Conservation (phyloP, 2,888 invertebrate species). For the Sesamia inferens region DNA sequence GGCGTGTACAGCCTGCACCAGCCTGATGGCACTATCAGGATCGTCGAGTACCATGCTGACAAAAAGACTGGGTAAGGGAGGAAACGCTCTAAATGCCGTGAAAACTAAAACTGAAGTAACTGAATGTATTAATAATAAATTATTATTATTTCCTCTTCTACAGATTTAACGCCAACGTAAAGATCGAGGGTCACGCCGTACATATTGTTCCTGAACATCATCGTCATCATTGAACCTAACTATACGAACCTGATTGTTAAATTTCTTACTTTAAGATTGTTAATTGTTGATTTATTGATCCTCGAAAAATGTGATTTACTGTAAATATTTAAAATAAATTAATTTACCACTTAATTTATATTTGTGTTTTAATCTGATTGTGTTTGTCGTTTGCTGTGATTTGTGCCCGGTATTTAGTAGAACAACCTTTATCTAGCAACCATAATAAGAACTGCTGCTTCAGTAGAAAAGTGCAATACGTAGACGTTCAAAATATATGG, state of each 20-base stretch:
- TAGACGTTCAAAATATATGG: too few relatives aligned
- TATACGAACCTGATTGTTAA: neutral
- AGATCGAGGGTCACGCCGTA: conserved; percentile 61
- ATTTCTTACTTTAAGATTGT: conserved; percentile 8
- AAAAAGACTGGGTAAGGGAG: conserved; percentile 51
- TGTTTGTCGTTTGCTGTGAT: too few relatives aligned
- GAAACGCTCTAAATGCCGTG: neutral
- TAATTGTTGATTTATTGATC: conserved; percentile 1
- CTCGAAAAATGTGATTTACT: neutral
- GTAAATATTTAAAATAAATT: too few relatives aligned
- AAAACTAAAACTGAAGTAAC: too few relatives aligned
- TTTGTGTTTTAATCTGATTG: too few relatives aligned
- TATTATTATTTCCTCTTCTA: neutral
- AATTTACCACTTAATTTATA: too few relatives aligned
- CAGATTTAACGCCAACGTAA: conserved; percentile 64
- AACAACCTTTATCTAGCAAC: too few relatives aligned
- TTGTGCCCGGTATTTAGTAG: too few relatives aligned
- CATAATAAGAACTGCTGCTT: too few relatives aligned
- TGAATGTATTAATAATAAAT: too few relatives aligned
- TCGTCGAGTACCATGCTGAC: conserved; percentile 83
- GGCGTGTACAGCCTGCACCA: conserved; percentile 83
- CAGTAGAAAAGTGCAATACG: too few relatives aligned
- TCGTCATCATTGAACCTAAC: conserved; percentile 46
- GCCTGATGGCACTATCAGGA: conserved; percentile 82
- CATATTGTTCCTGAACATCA: conserved; percentile 64